These are phyloP conservation scores for Allobates femoralis DNA, from an alignment of 2,797 vertebrate species.

Conservation along the genomic window DNA sequence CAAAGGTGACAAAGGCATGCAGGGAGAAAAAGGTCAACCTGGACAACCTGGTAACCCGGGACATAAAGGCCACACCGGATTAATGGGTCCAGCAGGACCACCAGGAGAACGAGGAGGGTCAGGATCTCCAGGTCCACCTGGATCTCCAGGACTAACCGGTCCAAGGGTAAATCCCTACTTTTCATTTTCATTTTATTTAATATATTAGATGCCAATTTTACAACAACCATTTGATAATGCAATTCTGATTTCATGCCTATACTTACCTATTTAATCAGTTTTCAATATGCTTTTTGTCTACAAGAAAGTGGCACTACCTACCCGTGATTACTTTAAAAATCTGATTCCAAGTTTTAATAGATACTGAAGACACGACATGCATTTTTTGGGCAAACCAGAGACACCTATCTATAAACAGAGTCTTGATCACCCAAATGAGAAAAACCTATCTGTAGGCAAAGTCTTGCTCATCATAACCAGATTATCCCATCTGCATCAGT, in stretches of 20 bases:
- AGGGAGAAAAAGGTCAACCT: conserved; percentile 85
- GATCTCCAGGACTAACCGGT: conserved; percentile 91
- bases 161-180: conserved; percentile 79
- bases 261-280: too few relatives aligned
- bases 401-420: conserved; percentile 74
- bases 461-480: too few relatives aligned
- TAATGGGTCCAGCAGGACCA: conserved; percentile 92
- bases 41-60: conserved; percentile 90
- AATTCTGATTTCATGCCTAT: not conserved
- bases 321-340: too few relatives aligned
- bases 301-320: too few relatives aligned
- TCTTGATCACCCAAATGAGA: conserved; percentile 24
- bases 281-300: too few relatives aligned
- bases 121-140: conserved; percentile 85
- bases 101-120: conserved; percentile 84
- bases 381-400: not conserved
- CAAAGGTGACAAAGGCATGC: conserved; percentile 90
- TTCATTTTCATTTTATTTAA: not conserved
- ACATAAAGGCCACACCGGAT: conserved; percentile 92
- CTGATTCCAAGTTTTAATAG: not conserved
- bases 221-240: not conserved
- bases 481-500: not conserved
- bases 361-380: not conserved
- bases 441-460: too few relatives aligned
- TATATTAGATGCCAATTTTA: not conserved